Conservation (phyloP, 2,888 invertebrate species). For the Andrena chrysosceles region DNA sequence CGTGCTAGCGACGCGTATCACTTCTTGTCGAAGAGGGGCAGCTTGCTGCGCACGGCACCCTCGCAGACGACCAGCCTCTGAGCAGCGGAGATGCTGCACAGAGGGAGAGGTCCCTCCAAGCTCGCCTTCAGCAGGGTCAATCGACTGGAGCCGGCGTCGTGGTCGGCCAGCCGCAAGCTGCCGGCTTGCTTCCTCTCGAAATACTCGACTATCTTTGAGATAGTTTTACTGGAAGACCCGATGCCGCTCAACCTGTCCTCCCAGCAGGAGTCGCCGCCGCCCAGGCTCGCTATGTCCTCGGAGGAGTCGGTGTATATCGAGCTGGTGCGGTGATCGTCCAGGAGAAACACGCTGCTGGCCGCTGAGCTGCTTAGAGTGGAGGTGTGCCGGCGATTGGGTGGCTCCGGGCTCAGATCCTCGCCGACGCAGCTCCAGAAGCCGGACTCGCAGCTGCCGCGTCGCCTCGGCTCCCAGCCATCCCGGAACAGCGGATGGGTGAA, state of each 20-base stretch:
- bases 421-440: slow-evolving; percentile 96
- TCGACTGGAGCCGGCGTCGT: slow-evolving; percentile 78
- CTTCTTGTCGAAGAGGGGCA: slow-evolving; percentile 93
- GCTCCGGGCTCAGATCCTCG: slow-evolving; percentile 88
- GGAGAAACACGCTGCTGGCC: slow-evolving; percentile 86
- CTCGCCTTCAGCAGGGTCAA: slow-evolving; percentile 81
- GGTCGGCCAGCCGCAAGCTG: slow-evolving; percentile 79
- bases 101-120: slow-evolving; percentile 82
- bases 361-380: slow-evolving; percentile 86
- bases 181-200: slow-evolving; percentile 90
- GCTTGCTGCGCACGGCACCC: slow-evolving; percentile 94
- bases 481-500: slow-evolving; percentile 87
- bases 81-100: slow-evolving; percentile 86
- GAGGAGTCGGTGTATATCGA: slow-evolving; percentile 95
- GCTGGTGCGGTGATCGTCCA: slow-evolving; percentile 89
- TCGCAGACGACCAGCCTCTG: slow-evolving; percentile 92
- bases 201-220: slow-evolving; percentile 94
- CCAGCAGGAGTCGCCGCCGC: slow-evolving; percentile 91
- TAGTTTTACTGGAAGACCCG: slow-evolving; percentile 85
- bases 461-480: slow-evolving; percentile 86
- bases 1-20: slow-evolving; percentile 76
- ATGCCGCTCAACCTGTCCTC: slow-evolving; percentile 88
- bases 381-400: slow-evolving; percentile 82
- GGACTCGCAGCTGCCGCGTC: slow-evolving; percentile 94
- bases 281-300: slow-evolving; percentile 93